phyloP scores from a whole-genome alignment of 2,113 vertebrate species.

The Macquaria ambigua region DNA sequence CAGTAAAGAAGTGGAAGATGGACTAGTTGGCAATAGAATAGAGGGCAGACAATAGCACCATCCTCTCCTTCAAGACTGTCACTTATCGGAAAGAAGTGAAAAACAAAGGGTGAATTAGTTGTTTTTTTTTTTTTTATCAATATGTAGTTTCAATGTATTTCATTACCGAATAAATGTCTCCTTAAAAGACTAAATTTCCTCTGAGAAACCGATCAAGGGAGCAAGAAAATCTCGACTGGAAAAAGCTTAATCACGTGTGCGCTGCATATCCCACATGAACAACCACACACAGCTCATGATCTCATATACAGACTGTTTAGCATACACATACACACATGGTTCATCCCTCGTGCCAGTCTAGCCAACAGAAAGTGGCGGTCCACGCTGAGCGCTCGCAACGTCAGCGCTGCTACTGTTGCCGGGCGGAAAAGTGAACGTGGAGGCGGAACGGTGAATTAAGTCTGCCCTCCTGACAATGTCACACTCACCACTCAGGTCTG shows the following conservation, averaged over 20 bases:
- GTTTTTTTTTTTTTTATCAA: neutral
- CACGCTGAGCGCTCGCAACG: constrained; percentile 63
- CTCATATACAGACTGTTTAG: constrained; percentile 63
- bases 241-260: constrained; percentile 41
- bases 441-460: constrained; percentile 78
- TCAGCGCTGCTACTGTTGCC: constrained; percentile 82
- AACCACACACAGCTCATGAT: constrained; percentile 49
- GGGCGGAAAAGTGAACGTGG: constrained; percentile 76
- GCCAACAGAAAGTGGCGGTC: constrained; percentile 79
- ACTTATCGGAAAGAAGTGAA: neutral
- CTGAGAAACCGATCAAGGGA: constrained; percentile 30
- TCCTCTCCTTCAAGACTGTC: neutral
- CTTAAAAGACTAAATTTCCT: constrained; percentile 6
- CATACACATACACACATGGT: constrained; percentile 55
- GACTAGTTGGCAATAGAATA: neutral
- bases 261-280: constrained; percentile 55
- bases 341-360: constrained; percentile 55
- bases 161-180: neutral
- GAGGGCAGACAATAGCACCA: neutral
- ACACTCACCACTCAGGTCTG: constrained; percentile 75
- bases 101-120: neutral
- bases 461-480: constrained; percentile 79
- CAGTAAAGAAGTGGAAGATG: constrained; percentile 12
- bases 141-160: neutral
- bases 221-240: constrained; percentile 31